Evolutionary conservation across 1,140 invertebrate genomes (phyloP).

Genomic region (Andricus grossulariae): DNA sequence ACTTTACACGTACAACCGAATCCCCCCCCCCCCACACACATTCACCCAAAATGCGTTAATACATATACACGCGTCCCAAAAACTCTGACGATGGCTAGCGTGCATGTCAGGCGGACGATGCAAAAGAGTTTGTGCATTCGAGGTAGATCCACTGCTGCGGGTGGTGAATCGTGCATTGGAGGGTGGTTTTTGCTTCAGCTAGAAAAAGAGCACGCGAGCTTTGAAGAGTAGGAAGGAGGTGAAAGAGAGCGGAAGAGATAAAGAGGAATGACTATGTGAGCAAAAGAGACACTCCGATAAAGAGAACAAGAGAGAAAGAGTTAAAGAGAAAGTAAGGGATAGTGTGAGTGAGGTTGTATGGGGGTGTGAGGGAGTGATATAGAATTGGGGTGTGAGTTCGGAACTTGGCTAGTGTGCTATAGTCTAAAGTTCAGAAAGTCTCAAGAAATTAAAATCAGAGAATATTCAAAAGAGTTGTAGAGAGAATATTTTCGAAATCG

Average conservation of each 20-base stretch:
- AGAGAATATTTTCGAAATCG: no score
- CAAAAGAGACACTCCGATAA: constrained; percentile 32
- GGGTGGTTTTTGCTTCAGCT: constrained; percentile 14
- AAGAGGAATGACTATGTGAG: constrained; percentile 30
- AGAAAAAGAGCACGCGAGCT: constrained; percentile 37
- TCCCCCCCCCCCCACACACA: no score
- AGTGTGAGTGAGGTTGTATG: constrained; percentile 31
- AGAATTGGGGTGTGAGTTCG: constrained; percentile 62
- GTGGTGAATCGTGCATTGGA: constrained; percentile 46
- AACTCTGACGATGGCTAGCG: constrained; percentile 59
- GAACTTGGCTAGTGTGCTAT: constrained; percentile 65
- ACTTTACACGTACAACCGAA: no score
- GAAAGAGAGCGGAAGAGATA: constrained; percentile 36
- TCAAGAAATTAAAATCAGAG: no score
- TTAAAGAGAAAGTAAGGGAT: constrained; percentile 24
- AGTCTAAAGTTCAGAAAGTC: constrained; percentile 45
- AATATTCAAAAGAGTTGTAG: no score
- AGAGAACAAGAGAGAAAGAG: constrained; percentile 39
- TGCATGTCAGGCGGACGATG: constrained; percentile 66
- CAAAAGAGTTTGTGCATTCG: constrained; percentile 65
- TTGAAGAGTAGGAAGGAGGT: constrained; percentile 15
- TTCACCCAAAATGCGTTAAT: no score
- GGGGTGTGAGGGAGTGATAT: constrained; percentile 39
- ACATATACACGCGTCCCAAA: background rate
- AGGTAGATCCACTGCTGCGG: constrained; percentile 40